Percentiles rank a stretch among this genome's conserved stretches.
Conservation (phyloP, 1,140 invertebrate species). For the Drosophila dunni region DNA sequence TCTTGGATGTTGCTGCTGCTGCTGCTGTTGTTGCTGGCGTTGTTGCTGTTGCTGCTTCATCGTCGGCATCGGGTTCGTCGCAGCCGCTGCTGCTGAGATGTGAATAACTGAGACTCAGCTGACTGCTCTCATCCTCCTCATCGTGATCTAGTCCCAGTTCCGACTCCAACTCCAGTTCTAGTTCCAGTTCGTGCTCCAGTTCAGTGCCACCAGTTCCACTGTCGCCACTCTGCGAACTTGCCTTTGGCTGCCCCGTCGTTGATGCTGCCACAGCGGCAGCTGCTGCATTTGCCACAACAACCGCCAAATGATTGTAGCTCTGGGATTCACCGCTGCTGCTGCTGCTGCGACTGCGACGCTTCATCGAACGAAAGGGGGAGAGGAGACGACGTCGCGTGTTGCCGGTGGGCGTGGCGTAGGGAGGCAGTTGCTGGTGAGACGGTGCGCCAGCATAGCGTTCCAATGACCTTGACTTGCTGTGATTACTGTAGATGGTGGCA, state of each 20-base stretch:
- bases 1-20: not conserved
- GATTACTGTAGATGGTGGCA: constrained; percentile 55
- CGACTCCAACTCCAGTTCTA: constrained; percentile 60
- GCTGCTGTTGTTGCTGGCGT: not conserved
- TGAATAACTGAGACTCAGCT: constrained; percentile 77
- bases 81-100: constrained; percentile 79
- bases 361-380: constrained; percentile 75
- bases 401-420: constrained; percentile 73
- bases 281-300: constrained; percentile 59
- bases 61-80: constrained; percentile 62
- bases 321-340: constrained; percentile 81
- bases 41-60: constrained; percentile 19
- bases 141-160: constrained; percentile 37
- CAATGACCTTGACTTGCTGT: constrained; percentile 80
- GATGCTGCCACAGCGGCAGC: constrained; percentile 4
- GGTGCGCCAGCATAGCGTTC: constrained; percentile 80
- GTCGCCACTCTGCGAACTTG: constrained; percentile 78
- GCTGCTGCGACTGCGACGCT: constrained; percentile 81
- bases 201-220: constrained; percentile 81
- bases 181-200: constrained; percentile 75
- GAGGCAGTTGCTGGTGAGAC: constrained; percentile 58
- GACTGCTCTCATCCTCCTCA: constrained; percentile 68
- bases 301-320: constrained; percentile 56
- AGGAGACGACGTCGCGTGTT: constrained; percentile 74
- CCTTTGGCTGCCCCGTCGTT: constrained; percentile 45